These are phyloP conservation scores for Eilema sororculum DNA, from an alignment of 2,888 invertebrate species.

Conservation along the genomic window DNA sequence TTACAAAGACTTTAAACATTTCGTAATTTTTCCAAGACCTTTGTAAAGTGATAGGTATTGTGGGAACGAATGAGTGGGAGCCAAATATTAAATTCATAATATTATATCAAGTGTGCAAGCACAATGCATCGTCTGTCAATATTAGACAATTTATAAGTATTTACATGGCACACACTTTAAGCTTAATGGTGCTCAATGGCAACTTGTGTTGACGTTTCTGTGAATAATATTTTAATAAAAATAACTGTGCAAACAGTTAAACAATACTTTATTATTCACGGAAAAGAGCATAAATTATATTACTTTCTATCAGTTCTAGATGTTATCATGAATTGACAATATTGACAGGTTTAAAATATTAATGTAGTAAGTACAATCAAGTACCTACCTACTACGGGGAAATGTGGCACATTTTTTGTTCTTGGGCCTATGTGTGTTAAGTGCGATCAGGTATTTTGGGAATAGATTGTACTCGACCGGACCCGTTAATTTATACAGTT, in stretches of 20 bases:
- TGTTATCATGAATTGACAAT: too few species aligned
- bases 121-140: constrained; percentile 6
- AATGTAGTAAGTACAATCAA: too few species aligned
- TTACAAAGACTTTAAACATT: background rate
- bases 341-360: too few species aligned
- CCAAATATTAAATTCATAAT: background rate
- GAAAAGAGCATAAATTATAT: background rate
- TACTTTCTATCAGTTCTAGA: background rate
- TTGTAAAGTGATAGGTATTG: background rate
- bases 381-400: too few species aligned
- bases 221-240: background rate
- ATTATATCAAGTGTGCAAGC: background rate
- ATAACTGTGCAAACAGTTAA: background rate
- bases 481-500: too few species aligned
- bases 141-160: background rate
- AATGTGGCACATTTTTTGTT: too few species aligned
- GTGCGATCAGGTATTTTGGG: too few species aligned
- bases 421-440: too few species aligned
- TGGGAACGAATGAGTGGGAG: background rate
- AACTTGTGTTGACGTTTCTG: background rate
- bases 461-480: too few species aligned
- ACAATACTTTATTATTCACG: background rate
- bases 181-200: background rate
- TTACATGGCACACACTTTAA: background rate
- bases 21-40: background rate